Evolutionary conservation across 2,113 vertebrate species (phyloP).

Genomic region (Urocitellus parryii): DNA sequence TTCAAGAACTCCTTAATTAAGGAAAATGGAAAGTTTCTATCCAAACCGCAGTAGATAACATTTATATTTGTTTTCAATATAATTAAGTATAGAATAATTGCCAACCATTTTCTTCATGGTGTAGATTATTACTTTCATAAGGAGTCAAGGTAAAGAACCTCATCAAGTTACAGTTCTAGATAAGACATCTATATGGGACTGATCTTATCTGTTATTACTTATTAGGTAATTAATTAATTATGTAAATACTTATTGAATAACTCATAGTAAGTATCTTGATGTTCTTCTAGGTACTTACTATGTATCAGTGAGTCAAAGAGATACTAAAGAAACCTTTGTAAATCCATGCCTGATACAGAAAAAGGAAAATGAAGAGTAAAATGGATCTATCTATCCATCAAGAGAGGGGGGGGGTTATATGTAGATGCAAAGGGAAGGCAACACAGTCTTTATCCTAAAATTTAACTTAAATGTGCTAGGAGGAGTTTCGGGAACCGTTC

Average conservation of each 20-base stretch:
- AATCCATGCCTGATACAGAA: background rate
- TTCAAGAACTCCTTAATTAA: background rate
- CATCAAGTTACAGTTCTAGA: background rate
- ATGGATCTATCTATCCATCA: background rate
- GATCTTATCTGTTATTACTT: background rate
- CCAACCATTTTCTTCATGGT: background rate
- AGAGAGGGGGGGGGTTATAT: background rate
- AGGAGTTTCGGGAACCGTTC: background rate
- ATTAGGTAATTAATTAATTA: background rate
- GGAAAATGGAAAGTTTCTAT: background rate
- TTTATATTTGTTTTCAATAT: constrained; percentile 44
- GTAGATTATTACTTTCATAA: background rate
- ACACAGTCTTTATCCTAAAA: background rate
- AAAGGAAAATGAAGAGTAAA: background rate
- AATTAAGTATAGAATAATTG: background rate
- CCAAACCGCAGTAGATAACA: background rate
- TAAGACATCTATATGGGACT: background rate
- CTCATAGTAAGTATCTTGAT: background rate
- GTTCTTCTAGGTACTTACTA: background rate
- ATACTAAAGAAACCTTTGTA: background rate
- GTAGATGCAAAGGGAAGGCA: background rate
- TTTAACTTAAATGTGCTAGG: background rate
- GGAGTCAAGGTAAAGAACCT: background rate
- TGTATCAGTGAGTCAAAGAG: background rate
- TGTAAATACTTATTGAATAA: constrained; percentile 14